These are phyloP conservation scores for Euzetes globulus DNA, from an alignment of 2,888 invertebrate species.

Conservation along the genomic window DNA sequence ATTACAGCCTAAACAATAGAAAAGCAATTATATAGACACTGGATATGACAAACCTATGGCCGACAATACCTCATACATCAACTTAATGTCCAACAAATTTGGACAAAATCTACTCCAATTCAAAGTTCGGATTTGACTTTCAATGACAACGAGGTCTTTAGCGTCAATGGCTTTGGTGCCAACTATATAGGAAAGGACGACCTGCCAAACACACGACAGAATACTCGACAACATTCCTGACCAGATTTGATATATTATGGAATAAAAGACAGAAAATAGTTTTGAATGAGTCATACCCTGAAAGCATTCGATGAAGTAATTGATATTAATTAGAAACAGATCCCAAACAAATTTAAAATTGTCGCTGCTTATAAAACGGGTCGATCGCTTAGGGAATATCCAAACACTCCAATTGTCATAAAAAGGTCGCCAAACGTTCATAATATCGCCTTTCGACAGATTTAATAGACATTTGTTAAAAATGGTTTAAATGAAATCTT, in stretches of 20 bases:
- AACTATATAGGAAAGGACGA: conserved; percentile 25
- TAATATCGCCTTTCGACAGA: conserved; percentile 19
- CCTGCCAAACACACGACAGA: conserved; percentile 32
- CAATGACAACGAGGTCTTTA: conserved; percentile 22
- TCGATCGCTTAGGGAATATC: conserved; percentile 28
- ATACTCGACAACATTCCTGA: conserved; percentile 20
- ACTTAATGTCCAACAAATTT: conserved; percentile 29
- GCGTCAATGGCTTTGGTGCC: conserved; percentile 10
- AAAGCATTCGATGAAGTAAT: conserved; percentile 34
- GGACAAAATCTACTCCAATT: conserved; percentile 34
- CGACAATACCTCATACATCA: conserved; percentile 36
- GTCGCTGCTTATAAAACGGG: conserved; percentile 27
- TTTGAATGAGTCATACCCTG: conserved; percentile 21
- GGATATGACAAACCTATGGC: background rate
- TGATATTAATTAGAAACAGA: conserved; percentile 28
- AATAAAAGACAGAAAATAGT: background rate
- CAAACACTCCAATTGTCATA: conserved; percentile 33
- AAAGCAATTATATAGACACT: background rate
- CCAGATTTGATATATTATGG: background rate
- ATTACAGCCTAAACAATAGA: conserved; percentile 23
- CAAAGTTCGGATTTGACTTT: conserved; percentile 22
- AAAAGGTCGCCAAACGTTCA: conserved; percentile 30
- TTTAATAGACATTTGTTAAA: background rate
- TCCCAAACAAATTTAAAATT: conserved; percentile 33
- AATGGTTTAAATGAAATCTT: too few species aligned